Evolutionary conservation across 1,140 invertebrate genomes (phyloP).

Genomic region (Drosophila guanche): DNA sequence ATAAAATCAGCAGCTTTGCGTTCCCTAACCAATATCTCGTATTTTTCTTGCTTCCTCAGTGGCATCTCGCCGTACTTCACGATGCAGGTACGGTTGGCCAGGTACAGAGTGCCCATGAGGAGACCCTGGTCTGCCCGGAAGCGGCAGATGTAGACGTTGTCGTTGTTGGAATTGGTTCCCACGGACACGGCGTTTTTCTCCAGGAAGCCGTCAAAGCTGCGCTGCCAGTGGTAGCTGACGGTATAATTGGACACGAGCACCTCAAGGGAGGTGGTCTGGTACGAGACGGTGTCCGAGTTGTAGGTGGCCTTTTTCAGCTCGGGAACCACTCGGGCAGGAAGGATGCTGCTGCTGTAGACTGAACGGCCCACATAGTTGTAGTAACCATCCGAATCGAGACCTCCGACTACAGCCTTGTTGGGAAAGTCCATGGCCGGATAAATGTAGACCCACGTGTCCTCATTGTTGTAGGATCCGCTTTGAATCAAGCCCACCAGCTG

Average conservation of each 20-base stretch:
- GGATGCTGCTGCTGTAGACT: slow-evolving; percentile 7
- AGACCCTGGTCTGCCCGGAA: not conserved
- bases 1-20: not conserved
- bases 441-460: slow-evolving; percentile 29
- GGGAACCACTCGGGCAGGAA: slow-evolving; percentile 41
- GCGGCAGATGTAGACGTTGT: slow-evolving; percentile 34
- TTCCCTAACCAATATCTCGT: slow-evolving; percentile 29
- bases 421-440: slow-evolving; percentile 33
- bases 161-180: slow-evolving; percentile 14
- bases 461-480: slow-evolving; percentile 26
- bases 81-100: slow-evolving; percentile 4
- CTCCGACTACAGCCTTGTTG: slow-evolving; percentile 33
- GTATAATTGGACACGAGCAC: slow-evolving; percentile 17
- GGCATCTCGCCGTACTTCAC: slow-evolving; percentile 19
- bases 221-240: slow-evolving; percentile 24
- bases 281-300: slow-evolving; percentile 30
- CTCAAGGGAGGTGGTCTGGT: not conserved
- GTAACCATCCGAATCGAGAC: slow-evolving; percentile 43
- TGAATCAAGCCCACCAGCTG: slow-evolving; percentile 35
- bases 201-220: slow-evolving; percentile 31
- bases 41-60: slow-evolving; percentile 25
- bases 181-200: slow-evolving; percentile 39
- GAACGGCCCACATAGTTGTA: slow-evolving; percentile 50
- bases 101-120: slow-evolving; percentile 18
- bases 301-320: slow-evolving; percentile 28